A percentile compares a stretch with the other conserved stretches of the same genome.
Evolutionary conservation across 1,140 invertebrate species (phyloP).

Genomic region (Phthorimaea operculella): DNA sequence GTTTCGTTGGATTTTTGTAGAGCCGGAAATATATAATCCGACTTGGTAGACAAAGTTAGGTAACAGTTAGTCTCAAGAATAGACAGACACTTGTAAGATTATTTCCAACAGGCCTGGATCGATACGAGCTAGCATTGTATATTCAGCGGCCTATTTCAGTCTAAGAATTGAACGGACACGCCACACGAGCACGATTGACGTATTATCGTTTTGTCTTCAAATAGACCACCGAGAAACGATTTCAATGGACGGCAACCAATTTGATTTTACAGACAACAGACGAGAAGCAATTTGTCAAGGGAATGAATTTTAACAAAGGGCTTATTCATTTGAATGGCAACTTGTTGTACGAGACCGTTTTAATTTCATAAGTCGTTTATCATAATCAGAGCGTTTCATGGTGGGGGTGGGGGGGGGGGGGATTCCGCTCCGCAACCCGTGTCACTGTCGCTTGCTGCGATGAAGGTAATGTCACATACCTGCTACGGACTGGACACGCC

Average conservation of each 20-base stretch:
- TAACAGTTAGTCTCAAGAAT: slow-evolving; percentile 10
- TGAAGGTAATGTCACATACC: slow-evolving; percentile 53
- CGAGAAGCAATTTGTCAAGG: slow-evolving; percentile 61
- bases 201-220: slow-evolving; percentile 49
- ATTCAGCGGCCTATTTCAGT: slow-evolving; percentile 36
- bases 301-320: slow-evolving; percentile 64
- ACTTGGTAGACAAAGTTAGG: not conserved
- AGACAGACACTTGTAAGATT: slow-evolving; percentile 30
- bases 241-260: slow-evolving; percentile 49
- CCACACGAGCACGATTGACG: slow-evolving; percentile 47
- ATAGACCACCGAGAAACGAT: slow-evolving; percentile 51
- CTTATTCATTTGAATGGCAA: slow-evolving; percentile 62
- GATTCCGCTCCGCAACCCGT: slow-evolving; percentile 46
- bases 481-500: slow-evolving; percentile 31
- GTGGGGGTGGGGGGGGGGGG: slow-evolving; percentile 17
- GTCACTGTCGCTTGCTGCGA: slow-evolving; percentile 47
- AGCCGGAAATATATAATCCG: not conserved
- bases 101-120: slow-evolving; percentile 24
- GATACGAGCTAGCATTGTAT: slow-evolving; percentile 35
- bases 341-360: slow-evolving; percentile 63
- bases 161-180: slow-evolving; percentile 37
- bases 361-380: slow-evolving; percentile 68
- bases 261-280: slow-evolving; percentile 59
- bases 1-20: not conserved
- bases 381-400: slow-evolving; percentile 47